Conservation (phyloP, 2,888 invertebrate species). For the Trichogramma dendrolimi region DNA sequence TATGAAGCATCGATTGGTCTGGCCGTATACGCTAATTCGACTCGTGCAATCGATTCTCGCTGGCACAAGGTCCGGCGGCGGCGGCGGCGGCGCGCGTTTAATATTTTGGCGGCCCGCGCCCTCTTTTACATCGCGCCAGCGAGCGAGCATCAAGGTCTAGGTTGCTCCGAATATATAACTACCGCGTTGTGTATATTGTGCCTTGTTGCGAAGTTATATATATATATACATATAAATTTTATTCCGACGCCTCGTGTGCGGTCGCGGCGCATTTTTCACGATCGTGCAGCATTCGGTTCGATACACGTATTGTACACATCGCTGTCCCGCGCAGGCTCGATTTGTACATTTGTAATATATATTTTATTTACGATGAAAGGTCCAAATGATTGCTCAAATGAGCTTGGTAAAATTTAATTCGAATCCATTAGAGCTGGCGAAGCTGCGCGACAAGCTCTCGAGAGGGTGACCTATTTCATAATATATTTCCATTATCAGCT, state of each 20-base stretch:
- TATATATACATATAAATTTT: too few relatives aligned
- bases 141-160: conserved; percentile 4
- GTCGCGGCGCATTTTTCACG: too few relatives aligned
- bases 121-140: background rate
- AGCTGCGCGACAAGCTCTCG: background rate
- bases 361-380: background rate
- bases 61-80: conserved; percentile 1
- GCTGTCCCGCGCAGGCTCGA: too few relatives aligned
- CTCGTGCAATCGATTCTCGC: conserved; percentile 1
- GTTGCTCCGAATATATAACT: background rate
- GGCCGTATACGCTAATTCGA: conserved; percentile 3
- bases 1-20: conserved; percentile 6
- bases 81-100: background rate
- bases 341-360: too few relatives aligned
- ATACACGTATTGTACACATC: too few relatives aligned
- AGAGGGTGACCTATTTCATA: too few relatives aligned
- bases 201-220: too few relatives aligned
- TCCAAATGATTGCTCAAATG: conserved; percentile 11
- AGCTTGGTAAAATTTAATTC: conserved; percentile 14
- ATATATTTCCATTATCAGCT: too few relatives aligned
- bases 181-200: too few relatives aligned
- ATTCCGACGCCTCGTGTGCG: too few relatives aligned
- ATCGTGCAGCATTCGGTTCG: too few relatives aligned
- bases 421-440: conserved; percentile 1
- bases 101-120: background rate